A percentile compares a stretch with the other conserved stretches of the same genome.
Conservation (phyloP, 2,113 vertebrate species). For the Pterophyllum scalare region DNA sequence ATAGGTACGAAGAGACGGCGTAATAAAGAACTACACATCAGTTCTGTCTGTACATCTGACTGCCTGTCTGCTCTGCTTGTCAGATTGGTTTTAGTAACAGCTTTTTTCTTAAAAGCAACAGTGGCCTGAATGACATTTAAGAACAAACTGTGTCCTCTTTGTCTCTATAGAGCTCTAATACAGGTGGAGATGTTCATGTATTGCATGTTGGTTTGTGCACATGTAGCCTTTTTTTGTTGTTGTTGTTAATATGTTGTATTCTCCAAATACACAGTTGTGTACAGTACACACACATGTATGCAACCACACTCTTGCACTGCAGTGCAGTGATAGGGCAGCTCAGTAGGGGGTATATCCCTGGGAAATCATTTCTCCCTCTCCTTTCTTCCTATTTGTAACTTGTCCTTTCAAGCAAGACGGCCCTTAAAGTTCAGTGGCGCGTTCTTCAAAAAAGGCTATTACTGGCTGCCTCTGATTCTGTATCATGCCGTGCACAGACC, state of each 20-base stretch:
- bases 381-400: constrained; percentile 81
- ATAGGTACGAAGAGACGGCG: constrained; percentile 60
- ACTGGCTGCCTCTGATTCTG: constrained; percentile 80
- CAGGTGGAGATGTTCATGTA: background rate
- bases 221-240: background rate
- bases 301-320: constrained; percentile 29
- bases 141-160: constrained; percentile 27
- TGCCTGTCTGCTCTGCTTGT: constrained; percentile 35
- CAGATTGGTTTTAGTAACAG: constrained; percentile 41
- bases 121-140: constrained; percentile 40
- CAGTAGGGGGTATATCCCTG: constrained; percentile 73
- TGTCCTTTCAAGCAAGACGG: constrained; percentile 82
- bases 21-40: constrained; percentile 63
- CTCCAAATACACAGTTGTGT: constrained; percentile 6
- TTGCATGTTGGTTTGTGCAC: background rate
- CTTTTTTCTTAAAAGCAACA: constrained; percentile 22
- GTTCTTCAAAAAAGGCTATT: constrained; percentile 83
- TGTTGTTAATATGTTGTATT: background rate
- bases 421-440: constrained; percentile 83
- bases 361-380: constrained; percentile 76
- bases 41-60: constrained; percentile 37
- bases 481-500: constrained; percentile 76
- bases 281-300: constrained; percentile 24
- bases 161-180: background rate
- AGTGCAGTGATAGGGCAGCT: constrained; percentile 65